Conservation (phyloP, 2,888 invertebrate species). For the Eilema caniola region DNA sequence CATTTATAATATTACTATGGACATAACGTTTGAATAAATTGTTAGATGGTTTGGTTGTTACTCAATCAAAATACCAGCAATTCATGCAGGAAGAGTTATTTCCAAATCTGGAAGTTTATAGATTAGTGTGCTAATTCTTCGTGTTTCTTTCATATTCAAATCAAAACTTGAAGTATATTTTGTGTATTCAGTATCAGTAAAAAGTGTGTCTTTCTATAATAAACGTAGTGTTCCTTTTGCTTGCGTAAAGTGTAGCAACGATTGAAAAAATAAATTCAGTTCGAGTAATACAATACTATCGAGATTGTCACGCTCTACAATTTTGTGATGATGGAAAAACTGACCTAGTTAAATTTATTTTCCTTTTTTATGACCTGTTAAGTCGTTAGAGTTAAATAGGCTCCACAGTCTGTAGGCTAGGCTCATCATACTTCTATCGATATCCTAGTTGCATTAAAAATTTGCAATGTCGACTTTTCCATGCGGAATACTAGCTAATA, state of each 20-base stretch:
- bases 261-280: background rate
- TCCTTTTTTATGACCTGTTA: background rate
- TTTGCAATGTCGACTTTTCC: too few relatives aligned
- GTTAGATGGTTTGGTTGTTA: too few relatives aligned
- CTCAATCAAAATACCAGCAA: too few relatives aligned
- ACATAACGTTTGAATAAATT: too few relatives aligned
- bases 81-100: too few relatives aligned
- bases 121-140: too few relatives aligned
- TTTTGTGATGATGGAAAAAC: background rate
- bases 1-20: too few relatives aligned
- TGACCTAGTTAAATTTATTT: background rate
- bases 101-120: too few relatives aligned
- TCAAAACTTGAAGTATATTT: background rate
- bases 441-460: too few relatives aligned
- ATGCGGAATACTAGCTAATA: too few relatives aligned
- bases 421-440: background rate
- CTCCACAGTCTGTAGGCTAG: background rate
- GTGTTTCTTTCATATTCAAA: background rate
- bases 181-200: background rate
- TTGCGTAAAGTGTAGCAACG: background rate
- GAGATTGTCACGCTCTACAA: slow-evolving; percentile 4
- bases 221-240: background rate
- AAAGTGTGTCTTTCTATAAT: background rate
- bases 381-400: background rate
- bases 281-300: background rate